A percentile compares a stretch with the other conserved stretches of the same genome.
Evolutionary conservation across 2,113 vertebrate genomes (phyloP).

Genomic region (Sinocyclocheilus anshuiensis): DNA sequence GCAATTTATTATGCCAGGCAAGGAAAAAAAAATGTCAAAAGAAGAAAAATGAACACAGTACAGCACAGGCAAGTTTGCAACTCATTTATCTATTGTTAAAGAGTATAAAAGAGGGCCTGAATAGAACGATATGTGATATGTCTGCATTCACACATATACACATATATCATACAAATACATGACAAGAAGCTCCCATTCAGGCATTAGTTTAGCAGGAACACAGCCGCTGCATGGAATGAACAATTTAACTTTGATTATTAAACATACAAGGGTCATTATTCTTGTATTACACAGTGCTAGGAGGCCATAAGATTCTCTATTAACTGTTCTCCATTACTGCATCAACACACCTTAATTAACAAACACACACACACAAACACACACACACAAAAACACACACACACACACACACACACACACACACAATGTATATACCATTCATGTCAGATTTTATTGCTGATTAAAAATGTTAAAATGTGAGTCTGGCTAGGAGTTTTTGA

Average conservation of each 20-base stretch:
- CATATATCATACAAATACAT: slow-evolving; percentile 34
- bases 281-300: background rate
- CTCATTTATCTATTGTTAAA: slow-evolving; percentile 55
- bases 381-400: background rate
- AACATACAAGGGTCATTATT: background rate
- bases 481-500: too few species aligned
- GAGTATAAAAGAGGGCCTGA: slow-evolving; percentile 39
- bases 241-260: slow-evolving; percentile 4
- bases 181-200: slow-evolving; percentile 1
- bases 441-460: too few species aligned
- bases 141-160: slow-evolving; percentile 25
- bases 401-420: too few species aligned
- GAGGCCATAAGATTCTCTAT: background rate
- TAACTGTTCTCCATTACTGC: background rate
- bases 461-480: too few species aligned
- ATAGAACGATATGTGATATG: slow-evolving; percentile 7
- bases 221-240: background rate
- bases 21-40: slow-evolving; percentile 43
- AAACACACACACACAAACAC: too few species aligned
- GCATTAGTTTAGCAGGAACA: slow-evolving; percentile 1
- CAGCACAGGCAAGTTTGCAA: slow-evolving; percentile 34
- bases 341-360: background rate
- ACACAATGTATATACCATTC: too few species aligned
- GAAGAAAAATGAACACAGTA: slow-evolving; percentile 53
- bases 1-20: slow-evolving; percentile 49